phyloP scores from a whole-genome alignment of 2,113 vertebrate species.

The Speoplatyrhinus poulsoni region DNA sequence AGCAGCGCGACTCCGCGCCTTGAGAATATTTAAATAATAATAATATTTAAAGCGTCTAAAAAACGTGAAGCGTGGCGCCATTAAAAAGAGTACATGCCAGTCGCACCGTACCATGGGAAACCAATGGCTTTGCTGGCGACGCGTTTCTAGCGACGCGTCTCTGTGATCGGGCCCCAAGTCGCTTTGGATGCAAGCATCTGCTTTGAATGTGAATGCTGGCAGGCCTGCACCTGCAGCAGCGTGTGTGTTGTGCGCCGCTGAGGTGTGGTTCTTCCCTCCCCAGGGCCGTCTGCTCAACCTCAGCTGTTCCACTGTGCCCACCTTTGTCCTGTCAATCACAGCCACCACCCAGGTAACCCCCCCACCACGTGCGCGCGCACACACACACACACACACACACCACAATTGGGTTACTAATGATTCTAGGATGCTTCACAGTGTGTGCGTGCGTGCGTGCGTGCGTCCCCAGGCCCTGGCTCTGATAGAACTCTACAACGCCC shows the following conservation, averaged over 20 bases:
- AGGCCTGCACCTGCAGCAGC: too few species aligned
- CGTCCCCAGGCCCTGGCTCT: constrained; percentile 85
- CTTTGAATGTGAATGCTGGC: neutral
- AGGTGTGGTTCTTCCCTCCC: constrained; percentile 1
- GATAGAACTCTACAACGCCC: constrained; percentile 96
- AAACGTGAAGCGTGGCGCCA: too few species aligned
- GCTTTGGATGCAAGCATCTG: too few species aligned
- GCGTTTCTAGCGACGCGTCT: too few species aligned
- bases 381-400: neutral
- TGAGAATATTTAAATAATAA: too few species aligned
- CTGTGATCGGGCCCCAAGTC: too few species aligned
- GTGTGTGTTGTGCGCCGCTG: too few species aligned
- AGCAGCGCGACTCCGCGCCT: too few species aligned
- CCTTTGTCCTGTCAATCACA: constrained; percentile 95
- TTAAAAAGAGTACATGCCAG: too few species aligned
- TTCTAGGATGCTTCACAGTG: neutral
- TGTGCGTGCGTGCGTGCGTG: constrained; percentile 9
- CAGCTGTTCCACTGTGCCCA: constrained; percentile 97
- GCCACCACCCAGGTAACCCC: constrained; percentile 89
- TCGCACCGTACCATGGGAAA: too few species aligned
- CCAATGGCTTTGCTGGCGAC: too few species aligned
- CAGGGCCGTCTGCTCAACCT: constrained; percentile 91
- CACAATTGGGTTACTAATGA: neutral
- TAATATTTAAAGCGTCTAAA: too few species aligned
- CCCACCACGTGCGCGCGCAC: neutral